A percentile compares a stretch with the other conserved stretches of the same genome.
phyloP scores from a whole-genome alignment of 2,113 vertebrate species.

The Variabilichromis moorii region DNA sequence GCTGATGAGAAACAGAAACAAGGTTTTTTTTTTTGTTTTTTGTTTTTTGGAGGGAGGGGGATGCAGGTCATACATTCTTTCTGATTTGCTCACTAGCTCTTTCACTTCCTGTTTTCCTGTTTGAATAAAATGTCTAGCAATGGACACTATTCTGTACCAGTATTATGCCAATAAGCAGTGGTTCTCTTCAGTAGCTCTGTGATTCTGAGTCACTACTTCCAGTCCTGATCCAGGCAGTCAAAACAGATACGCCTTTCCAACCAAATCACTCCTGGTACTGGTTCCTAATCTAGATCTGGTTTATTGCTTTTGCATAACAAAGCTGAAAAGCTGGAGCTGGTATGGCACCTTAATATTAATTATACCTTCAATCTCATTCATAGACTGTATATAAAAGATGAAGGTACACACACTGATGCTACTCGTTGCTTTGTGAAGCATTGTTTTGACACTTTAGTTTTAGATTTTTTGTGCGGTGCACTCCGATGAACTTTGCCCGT shows the following conservation, averaged over 20 bases:
- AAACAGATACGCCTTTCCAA: not conserved
- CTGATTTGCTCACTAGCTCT: not conserved
- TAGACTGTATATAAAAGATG: not conserved
- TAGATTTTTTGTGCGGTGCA: not conserved
- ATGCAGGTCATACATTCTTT: not conserved
- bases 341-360: not conserved
- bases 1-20: not conserved
- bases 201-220: not conserved
- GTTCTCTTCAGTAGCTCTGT: not conserved
- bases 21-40: accelerated
- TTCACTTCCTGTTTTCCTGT: not conserved
- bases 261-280: not conserved
- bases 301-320: not conserved
- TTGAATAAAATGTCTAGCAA: not conserved
- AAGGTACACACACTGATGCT: not conserved
- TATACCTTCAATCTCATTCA: not conserved
- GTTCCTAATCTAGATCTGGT: not conserved
- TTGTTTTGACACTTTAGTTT: not conserved
- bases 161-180: not conserved
- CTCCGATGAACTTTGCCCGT: not conserved
- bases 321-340: not conserved
- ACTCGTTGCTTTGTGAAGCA: not conserved
- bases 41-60: not conserved
- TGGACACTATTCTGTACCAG: not conserved
- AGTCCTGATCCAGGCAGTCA: not conserved